phyloP scores from a whole-genome alignment of 2,797 vertebrate genomes.

The Borostomias antarcticus region DNA sequence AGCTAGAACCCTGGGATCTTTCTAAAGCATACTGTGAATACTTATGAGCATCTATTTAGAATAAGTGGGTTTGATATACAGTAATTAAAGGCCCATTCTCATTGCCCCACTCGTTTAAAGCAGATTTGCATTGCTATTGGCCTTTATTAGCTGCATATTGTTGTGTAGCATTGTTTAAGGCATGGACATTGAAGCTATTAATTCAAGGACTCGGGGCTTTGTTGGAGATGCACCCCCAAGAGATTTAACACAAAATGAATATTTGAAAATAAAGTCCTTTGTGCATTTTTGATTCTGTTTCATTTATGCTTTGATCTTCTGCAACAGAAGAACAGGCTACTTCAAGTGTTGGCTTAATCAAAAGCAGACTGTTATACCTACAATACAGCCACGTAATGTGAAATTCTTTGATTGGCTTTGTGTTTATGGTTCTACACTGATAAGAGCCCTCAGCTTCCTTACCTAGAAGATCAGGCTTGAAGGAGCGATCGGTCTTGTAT shows the following conservation, averaged over 20 bases:
- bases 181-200: not conserved
- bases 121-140: not conserved
- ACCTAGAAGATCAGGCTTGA: constrained; percentile 8
- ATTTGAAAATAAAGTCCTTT: constrained; percentile 17
- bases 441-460: not conserved
- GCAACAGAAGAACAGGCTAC: not conserved
- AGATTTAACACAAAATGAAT: constrained; percentile 13
- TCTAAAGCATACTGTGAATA: too few relatives aligned
- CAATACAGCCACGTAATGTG: too few relatives aligned
- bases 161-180: not conserved
- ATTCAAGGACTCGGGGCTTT: not conserved
- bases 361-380: too few relatives aligned
- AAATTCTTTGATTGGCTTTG: not conserved
- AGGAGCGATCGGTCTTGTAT: constrained; percentile 64
- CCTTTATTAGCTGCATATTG: not conserved
- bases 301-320: constrained; percentile 31
- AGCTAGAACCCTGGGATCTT: not conserved
- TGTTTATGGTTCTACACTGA: not conserved
- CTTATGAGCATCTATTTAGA: not conserved
- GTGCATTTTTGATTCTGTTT: constrained; percentile 17
- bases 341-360: not conserved
- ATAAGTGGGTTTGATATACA: not conserved
- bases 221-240: constrained; percentile 2
- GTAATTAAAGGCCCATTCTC: not conserved
- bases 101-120: not conserved